Conservation (phyloP, 2,888 invertebrate genomes). For the Molorchus minor region DNA sequence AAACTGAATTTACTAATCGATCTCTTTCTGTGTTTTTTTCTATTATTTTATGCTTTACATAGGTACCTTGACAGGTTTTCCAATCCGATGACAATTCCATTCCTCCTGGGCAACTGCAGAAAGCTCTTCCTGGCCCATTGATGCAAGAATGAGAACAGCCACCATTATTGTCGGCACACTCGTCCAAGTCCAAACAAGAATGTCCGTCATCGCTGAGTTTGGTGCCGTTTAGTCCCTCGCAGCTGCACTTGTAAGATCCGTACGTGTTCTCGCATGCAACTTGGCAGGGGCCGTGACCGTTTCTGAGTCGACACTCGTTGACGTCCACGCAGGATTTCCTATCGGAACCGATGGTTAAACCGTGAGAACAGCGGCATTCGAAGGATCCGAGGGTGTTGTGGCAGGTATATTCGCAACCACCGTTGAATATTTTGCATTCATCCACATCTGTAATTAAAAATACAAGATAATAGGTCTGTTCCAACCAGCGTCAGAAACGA, state of each 20-base stretch:
- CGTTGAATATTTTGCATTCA: slow-evolving; percentile 66
- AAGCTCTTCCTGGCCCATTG: slow-evolving; percentile 63
- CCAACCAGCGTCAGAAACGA: neutral
- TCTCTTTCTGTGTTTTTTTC: too few relatives aligned
- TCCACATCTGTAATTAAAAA: slow-evolving; percentile 64
- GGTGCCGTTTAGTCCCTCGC: slow-evolving; percentile 68
- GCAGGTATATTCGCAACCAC: slow-evolving; percentile 68
- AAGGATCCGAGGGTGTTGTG: slow-evolving; percentile 68
- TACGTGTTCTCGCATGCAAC: slow-evolving; percentile 69
- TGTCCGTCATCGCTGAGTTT: slow-evolving; percentile 67
- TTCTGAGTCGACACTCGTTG: slow-evolving; percentile 71
- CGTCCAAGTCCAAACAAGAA: slow-evolving; percentile 66
- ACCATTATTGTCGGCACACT: slow-evolving; percentile 63
- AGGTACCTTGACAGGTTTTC: slow-evolving; percentile 57
- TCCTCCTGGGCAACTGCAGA: slow-evolving; percentile 59
- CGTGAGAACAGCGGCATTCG: slow-evolving; percentile 67
- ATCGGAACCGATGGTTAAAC: slow-evolving; percentile 61
- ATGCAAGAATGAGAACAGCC: slow-evolving; percentile 71
- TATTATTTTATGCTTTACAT: too few relatives aligned
- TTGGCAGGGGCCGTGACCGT: slow-evolving; percentile 74
- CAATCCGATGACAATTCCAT: slow-evolving; percentile 56
- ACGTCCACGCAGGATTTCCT: slow-evolving; percentile 63
- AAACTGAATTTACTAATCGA: too few relatives aligned
- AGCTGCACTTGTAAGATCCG: slow-evolving; percentile 69
- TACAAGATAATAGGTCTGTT: neutral